Conservation (phyloP, 2,888 invertebrate species). For the Notocelia uddmanniana region DNA sequence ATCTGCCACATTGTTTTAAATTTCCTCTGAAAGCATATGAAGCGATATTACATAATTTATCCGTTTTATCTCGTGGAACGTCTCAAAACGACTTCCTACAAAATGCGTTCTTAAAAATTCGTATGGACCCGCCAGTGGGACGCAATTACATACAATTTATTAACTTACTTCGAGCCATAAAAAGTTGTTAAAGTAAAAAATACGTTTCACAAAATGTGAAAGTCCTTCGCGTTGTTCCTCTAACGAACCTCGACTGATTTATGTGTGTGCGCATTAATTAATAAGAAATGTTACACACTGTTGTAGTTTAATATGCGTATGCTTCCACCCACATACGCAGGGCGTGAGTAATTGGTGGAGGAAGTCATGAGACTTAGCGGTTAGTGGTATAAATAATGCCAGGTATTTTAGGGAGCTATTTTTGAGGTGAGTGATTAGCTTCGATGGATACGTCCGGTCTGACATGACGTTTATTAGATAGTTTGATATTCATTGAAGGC, state of each 20-base stretch:
- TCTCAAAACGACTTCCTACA: constrained; percentile 52
- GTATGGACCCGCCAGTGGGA: constrained; percentile 57
- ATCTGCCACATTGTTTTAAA: constrained; percentile 52
- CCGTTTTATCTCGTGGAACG: constrained; percentile 53
- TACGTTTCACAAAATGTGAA: constrained; percentile 63
- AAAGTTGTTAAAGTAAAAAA: constrained; percentile 54
- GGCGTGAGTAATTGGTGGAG: constrained; percentile 49
- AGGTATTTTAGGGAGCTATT: constrained; percentile 37
- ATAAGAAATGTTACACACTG: constrained; percentile 76
- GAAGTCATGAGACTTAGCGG: constrained; percentile 48
- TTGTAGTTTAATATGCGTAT: constrained; percentile 63
- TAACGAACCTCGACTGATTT: constrained; percentile 84
- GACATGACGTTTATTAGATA: constrained; percentile 25
- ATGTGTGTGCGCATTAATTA: constrained; percentile 83
- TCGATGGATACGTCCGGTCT: constrained; percentile 35
- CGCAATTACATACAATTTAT: constrained; percentile 77
- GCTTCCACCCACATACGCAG: constrained; percentile 59
- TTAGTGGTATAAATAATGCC: constrained; percentile 33
- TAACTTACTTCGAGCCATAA: constrained; percentile 61
- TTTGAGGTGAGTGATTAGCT: constrained; percentile 32
- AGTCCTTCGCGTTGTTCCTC: constrained; percentile 72
- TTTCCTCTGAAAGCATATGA: constrained; percentile 47
- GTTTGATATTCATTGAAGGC: constrained; percentile 1
- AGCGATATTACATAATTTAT: constrained; percentile 58
- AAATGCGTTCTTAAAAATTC: constrained; percentile 50